Percentiles rank a stretch among this genome's conserved stretches.
Conservation (phyloP, 2,797 vertebrate species). For the Hyperoplus immaculatus region DNA sequence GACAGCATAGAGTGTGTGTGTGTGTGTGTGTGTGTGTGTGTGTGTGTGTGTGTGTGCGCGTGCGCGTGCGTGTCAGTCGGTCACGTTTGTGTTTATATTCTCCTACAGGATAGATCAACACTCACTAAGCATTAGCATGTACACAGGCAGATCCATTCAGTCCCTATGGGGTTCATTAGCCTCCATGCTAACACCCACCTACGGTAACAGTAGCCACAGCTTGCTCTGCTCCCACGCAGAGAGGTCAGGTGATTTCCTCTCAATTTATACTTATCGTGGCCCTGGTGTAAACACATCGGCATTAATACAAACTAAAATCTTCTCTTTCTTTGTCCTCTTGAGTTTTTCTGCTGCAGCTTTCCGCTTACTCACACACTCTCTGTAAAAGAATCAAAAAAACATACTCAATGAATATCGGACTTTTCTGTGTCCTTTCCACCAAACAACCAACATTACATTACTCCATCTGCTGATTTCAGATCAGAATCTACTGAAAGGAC, state of each 20-base stretch:
- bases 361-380: not conserved
- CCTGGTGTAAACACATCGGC: conserved; percentile 37
- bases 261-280: conserved; percentile 26
- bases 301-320: conserved; percentile 33
- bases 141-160: conserved; percentile 58
- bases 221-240: conserved; percentile 28
- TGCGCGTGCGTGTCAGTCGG: not conserved
- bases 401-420: not conserved
- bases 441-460: not conserved
- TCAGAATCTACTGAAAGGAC: not conserved
- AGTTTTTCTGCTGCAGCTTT: conserved; percentile 32
- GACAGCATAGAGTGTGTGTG: conserved; percentile 14
- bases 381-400: not conserved
- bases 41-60: conserved; percentile 15
- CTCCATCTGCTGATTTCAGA: conserved; percentile 1
- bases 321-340: conserved; percentile 11
- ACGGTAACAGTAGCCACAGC: conserved; percentile 42
- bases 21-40: not conserved
- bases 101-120: conserved; percentile 55
- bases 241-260: conserved; percentile 47
- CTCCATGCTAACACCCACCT: conserved; percentile 65
- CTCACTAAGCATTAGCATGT: conserved; percentile 61
- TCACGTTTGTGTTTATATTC: conserved; percentile 22
- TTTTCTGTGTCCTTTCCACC: not conserved
- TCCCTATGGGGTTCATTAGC: conserved; percentile 77